Evolutionary conservation across 2,888 invertebrate genomes (phyloP).

Genomic region (Torymus aiolomorphi): DNA sequence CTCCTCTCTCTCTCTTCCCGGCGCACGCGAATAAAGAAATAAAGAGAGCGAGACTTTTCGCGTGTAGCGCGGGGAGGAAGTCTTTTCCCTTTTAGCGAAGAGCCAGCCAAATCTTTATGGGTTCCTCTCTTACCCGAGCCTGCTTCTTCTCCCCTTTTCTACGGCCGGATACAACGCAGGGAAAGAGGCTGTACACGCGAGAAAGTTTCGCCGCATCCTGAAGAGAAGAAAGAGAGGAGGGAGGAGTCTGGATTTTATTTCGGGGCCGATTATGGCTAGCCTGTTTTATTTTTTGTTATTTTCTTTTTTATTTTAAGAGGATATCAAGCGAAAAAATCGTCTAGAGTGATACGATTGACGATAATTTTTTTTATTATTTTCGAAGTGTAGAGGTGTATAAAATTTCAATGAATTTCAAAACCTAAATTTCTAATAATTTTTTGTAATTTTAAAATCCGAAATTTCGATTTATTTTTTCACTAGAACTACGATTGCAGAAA

Average conservation of each 20-base stretch:
- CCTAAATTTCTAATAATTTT: too few relatives aligned
- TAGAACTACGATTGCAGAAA: too few relatives aligned
- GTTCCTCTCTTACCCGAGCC: background rate
- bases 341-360: too few relatives aligned
- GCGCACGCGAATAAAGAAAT: background rate
- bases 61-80: background rate
- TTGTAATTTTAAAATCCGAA: too few relatives aligned
- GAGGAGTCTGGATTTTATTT: conserved; percentile 9
- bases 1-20: background rate
- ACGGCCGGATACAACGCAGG: background rate
- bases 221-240: too few relatives aligned
- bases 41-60: conserved; percentile 4
- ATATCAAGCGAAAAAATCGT: too few relatives aligned
- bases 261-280: background rate
- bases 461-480: too few relatives aligned
- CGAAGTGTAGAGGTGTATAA: too few relatives aligned
- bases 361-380: too few relatives aligned
- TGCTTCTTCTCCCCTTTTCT: background rate
- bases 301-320: too few relatives aligned
- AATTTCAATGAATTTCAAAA: too few relatives aligned
- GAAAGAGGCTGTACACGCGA: background rate
- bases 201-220: conserved; percentile 24
- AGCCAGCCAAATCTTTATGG: conserved; percentile 43
- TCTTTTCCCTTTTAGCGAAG: conserved; percentile 30
- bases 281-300: background rate